Percentiles rank a stretch among this genome's conserved stretches.
Evolutionary conservation across 2,113 vertebrate species (phyloP).

Genomic region (Ceyx margarethae): DNA sequence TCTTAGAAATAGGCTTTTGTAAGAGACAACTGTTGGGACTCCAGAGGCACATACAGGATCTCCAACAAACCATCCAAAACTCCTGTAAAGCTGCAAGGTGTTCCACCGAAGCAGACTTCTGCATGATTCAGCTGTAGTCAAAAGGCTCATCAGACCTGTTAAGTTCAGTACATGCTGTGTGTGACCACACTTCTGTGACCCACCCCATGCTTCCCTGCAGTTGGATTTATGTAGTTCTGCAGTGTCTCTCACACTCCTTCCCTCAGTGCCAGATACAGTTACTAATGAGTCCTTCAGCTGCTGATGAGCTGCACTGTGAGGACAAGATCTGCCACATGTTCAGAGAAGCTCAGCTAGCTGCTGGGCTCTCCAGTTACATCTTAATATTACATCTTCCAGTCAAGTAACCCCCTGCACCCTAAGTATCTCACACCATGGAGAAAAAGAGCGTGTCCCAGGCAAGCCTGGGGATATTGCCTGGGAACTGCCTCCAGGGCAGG

Average conservation of each 20-base stretch:
- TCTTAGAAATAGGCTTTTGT: background rate
- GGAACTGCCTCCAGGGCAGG: background rate
- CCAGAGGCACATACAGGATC: background rate
- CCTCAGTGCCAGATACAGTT: background rate
- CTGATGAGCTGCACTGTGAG: background rate
- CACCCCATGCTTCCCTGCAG: background rate
- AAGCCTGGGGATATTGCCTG: background rate
- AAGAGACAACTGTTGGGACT: background rate
- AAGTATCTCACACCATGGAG: background rate
- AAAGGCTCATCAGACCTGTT: background rate
- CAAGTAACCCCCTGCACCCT: background rate
- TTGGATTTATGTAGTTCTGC: background rate
- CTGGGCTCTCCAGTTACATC: background rate
- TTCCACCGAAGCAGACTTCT: background rate
- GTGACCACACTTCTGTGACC: background rate
- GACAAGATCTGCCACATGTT: accelerated
- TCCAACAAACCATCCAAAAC: background rate
- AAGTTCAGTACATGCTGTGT: background rate
- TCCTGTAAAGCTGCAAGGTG: background rate
- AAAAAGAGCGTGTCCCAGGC: background rate
- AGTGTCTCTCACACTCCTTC: background rate
- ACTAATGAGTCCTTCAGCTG: background rate
- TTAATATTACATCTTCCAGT: background rate
- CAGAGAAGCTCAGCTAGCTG: background rate
- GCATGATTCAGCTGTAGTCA: background rate